Conservation (phyloP, 2,113 vertebrate genomes). For the Felis chaus region DNA sequence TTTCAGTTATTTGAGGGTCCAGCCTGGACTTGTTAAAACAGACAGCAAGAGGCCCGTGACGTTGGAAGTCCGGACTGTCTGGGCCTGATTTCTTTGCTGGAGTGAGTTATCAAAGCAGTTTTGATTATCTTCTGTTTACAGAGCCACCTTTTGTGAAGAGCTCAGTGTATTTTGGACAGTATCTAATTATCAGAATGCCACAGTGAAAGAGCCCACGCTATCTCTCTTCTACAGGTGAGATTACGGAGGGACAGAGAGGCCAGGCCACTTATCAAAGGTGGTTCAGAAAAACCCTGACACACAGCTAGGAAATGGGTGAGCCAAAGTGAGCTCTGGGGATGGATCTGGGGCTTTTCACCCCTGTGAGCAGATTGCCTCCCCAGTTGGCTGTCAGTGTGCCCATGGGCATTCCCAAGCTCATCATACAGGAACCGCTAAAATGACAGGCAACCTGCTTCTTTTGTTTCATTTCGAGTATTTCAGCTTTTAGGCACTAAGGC, state of each 20-base stretch:
- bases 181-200: conserved; percentile 42
- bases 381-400: background rate
- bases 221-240: conserved; percentile 22
- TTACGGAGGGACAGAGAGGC: background rate
- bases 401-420: too few relatives aligned
- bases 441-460: background rate
- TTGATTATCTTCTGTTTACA: conserved; percentile 27
- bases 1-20: background rate
- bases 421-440: background rate
- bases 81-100: conserved; percentile 46
- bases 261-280: background rate
- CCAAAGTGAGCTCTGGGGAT: background rate
- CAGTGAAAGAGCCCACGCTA: background rate
- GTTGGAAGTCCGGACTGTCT: background rate
- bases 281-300: background rate
- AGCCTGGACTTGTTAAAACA: background rate
- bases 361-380: background rate
- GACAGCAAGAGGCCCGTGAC: background rate
- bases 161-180: background rate
- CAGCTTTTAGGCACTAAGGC: background rate
- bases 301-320: background rate
- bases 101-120: conserved; percentile 32
- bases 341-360: background rate
- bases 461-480: background rate
- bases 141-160: conserved; percentile 3